Conservation (phyloP, 2,888 invertebrate genomes). For the Sisyra terminalis region DNA sequence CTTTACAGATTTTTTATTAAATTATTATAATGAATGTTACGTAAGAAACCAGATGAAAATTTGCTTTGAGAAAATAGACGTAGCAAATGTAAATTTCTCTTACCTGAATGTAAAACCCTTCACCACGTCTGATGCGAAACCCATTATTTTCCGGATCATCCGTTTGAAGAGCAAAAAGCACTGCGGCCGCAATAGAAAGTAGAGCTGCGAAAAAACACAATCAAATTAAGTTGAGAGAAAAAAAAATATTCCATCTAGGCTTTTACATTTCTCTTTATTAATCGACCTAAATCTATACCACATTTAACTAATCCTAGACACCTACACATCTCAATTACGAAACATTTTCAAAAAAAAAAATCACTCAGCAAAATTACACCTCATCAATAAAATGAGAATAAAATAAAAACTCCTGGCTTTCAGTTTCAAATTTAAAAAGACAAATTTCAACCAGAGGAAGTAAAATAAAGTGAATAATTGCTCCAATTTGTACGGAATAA, state of each 20-base stretch:
- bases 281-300: too few species aligned
- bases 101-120: constrained; percentile 81
- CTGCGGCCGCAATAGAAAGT: constrained; percentile 64
- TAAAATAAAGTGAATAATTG: too few species aligned
- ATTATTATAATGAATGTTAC: constrained; percentile 1
- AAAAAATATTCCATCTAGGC: neutral
- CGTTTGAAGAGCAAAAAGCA: constrained; percentile 70
- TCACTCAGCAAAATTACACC: too few species aligned
- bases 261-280: too few species aligned
- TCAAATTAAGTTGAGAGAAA: neutral
- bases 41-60: constrained; percentile 2
- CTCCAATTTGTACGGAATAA: neutral
- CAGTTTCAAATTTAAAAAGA: too few species aligned
- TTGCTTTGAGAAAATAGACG: too few species aligned
- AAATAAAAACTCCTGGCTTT: too few species aligned
- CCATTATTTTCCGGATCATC: constrained; percentile 56
- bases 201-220: constrained; percentile 40
- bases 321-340: too few species aligned
- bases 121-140: constrained; percentile 58
- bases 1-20: neutral
- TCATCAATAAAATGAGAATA: too few species aligned
- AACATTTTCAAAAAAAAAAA: too few species aligned
- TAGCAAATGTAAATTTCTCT: constrained; percentile 11
- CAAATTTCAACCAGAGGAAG: too few species aligned
- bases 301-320: too few species aligned